Conservation (phyloP, 2,113 vertebrate species). For the Alces alces region DNA sequence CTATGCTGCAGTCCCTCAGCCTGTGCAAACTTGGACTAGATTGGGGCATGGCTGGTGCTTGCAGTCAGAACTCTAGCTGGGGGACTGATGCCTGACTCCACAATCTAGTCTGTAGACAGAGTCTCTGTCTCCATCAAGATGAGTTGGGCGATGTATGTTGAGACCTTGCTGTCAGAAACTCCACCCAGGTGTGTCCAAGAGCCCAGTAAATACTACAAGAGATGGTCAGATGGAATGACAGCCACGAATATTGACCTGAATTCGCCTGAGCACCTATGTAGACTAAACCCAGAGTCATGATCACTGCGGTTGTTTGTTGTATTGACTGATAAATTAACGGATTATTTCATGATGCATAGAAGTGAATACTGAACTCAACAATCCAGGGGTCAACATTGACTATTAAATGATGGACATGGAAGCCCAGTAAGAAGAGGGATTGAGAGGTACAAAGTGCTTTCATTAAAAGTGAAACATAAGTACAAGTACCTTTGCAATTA, state of each 20-base stretch:
- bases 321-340: not conserved
- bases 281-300: not conserved
- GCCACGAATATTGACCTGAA: not conserved
- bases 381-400: no score
- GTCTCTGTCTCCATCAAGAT: not conserved
- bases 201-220: not conserved
- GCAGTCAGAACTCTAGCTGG: not conserved
- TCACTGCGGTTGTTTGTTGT: fast-evolving
- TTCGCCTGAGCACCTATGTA: not conserved
- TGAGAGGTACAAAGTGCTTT: not conserved
- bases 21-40: not conserved
- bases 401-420: not conserved
- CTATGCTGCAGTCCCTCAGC: not conserved
- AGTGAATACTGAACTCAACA: not conserved
- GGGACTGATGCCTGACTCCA: not conserved
- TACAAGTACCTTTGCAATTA: not conserved
- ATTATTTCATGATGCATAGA: not conserved
- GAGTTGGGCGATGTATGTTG: not conserved
- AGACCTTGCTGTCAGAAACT: not conserved
- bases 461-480: not conserved
- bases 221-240: not conserved
- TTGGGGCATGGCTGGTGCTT: not conserved
- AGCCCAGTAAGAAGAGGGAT: not conserved
- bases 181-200: not conserved
- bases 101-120: not conserved